phyloP scores from a whole-genome alignment of 2,888 invertebrate species.

The Nomada hirtipes region DNA sequence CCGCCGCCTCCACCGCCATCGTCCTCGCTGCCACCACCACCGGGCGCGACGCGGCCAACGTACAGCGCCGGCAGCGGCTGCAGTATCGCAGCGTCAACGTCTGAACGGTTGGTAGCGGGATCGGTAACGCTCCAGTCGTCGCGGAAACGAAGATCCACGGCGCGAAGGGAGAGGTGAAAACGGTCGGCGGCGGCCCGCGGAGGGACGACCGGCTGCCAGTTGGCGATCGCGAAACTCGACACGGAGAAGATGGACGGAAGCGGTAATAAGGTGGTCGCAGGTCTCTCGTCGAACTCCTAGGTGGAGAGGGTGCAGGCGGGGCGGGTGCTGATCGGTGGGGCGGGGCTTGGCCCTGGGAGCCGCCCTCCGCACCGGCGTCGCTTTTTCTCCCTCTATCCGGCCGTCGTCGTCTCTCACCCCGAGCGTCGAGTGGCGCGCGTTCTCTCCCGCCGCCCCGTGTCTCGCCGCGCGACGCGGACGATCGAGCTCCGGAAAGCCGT shows the following conservation, averaged over 20 bases:
- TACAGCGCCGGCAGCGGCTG: slow-evolving; percentile 12
- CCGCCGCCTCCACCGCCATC: slow-evolving; percentile 6
- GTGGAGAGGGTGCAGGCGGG: slow-evolving; percentile 59
- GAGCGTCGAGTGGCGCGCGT: slow-evolving; percentile 38
- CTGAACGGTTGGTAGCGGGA: slow-evolving; percentile 17
- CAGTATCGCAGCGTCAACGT: slow-evolving; percentile 20
- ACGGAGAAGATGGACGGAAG: slow-evolving; percentile 46
- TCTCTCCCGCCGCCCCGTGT: slow-evolving; percentile 36
- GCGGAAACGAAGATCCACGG: slow-evolving; percentile 12
- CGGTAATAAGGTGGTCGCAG: slow-evolving; percentile 62
- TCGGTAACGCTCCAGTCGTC: slow-evolving; percentile 18
- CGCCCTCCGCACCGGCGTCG: slow-evolving; percentile 49
- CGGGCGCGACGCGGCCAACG: neutral
- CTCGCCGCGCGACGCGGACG: slow-evolving; percentile 37
- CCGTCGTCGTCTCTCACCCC: slow-evolving; percentile 36
- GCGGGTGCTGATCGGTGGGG: slow-evolving; percentile 66
- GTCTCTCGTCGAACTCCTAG: slow-evolving; percentile 14
- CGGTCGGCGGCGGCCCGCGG: slow-evolving; percentile 39
- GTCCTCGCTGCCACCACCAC: slow-evolving; percentile 4
- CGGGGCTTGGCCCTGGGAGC: slow-evolving; percentile 55
- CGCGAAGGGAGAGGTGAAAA: slow-evolving; percentile 4
- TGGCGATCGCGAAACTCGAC: slow-evolving; percentile 47
- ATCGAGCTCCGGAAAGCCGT: slow-evolving; percentile 45
- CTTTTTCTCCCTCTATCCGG: slow-evolving; percentile 43
- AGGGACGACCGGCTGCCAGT: slow-evolving; percentile 67